These are phyloP conservation scores for Clistopyga incitator DNA, from an alignment of 2,888 invertebrate genomes.

Conservation along the genomic window DNA sequence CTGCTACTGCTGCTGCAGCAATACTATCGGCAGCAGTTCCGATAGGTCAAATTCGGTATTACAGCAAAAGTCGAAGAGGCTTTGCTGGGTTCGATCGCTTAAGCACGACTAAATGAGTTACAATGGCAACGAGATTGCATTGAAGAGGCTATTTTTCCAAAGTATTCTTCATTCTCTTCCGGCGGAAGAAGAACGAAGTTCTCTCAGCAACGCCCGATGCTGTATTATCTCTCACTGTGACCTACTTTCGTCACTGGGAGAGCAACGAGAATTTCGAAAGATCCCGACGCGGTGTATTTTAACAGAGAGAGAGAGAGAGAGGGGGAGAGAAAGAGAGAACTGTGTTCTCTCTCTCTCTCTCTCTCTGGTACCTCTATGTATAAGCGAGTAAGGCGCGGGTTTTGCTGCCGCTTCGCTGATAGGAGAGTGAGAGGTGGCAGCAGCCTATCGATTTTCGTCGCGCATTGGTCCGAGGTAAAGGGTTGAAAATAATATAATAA, in stretches of 20 bases:
- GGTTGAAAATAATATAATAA: conserved; percentile 68
- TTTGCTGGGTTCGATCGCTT: not conserved
- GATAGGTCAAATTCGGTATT: conserved; percentile 48
- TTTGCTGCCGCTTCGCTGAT: conserved; percentile 49
- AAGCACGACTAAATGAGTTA: not conserved
- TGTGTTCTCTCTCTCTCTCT: not conserved
- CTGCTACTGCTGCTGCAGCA: conserved; percentile 10
- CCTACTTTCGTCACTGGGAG: conserved; percentile 33
- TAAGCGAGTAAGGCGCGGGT: conserved; percentile 37
- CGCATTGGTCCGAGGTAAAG: conserved; percentile 68
- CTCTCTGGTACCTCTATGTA: not conserved
- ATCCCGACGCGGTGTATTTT: conserved; percentile 16
- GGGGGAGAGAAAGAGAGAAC: too few species aligned
- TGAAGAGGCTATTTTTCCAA: conserved; percentile 5
- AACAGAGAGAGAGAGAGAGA: conserved; percentile 5
- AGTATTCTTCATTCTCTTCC: not conserved
- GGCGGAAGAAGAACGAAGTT: not conserved
- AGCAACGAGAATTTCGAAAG: conserved; percentile 43
- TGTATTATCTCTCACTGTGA: not conserved
- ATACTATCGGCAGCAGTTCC: not conserved
- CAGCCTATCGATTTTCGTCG: conserved; percentile 68
- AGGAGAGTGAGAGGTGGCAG: conserved; percentile 58
- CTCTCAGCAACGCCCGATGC: not conserved
- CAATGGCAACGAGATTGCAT: conserved; percentile 4
- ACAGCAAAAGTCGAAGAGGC: not conserved